Evolutionary conservation across 2,888 invertebrate species (phyloP).

Genomic region (Melanchra persicariae): DNA sequence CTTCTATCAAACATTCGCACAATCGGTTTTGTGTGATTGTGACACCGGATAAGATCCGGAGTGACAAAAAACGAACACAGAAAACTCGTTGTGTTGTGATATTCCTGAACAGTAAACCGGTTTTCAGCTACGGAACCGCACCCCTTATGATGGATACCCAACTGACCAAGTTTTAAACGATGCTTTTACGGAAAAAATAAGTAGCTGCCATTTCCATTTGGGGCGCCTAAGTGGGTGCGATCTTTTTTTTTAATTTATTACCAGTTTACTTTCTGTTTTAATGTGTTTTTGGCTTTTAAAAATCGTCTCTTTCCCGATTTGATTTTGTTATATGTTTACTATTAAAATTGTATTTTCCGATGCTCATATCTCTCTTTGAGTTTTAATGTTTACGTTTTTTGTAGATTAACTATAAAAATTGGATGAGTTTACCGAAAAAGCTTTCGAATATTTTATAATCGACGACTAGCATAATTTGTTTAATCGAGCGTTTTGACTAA

Average conservation of each 20-base stretch:
- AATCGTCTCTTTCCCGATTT: constrained; percentile 71
- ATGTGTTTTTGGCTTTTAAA: constrained; percentile 81
- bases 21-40: too few species aligned
- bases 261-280: constrained; percentile 77
- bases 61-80: not conserved
- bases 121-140: constrained; percentile 58
- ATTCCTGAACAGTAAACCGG: constrained; percentile 15
- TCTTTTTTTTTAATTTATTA: constrained; percentile 81
- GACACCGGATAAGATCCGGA: not conserved
- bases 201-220: constrained; percentile 82
- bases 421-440: constrained; percentile 33
- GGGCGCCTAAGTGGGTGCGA: constrained; percentile 81
- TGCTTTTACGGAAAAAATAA: constrained; percentile 85
- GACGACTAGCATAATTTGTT: constrained; percentile 1
- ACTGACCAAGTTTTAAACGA: constrained; percentile 83
- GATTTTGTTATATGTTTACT: constrained; percentile 65
- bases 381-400: constrained; percentile 46
- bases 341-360: constrained; percentile 62
- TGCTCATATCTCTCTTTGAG: constrained; percentile 54
- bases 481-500: not conserved
- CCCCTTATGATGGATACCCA: constrained; percentile 50
- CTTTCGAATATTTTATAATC: constrained; percentile 14
- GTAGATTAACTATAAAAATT: constrained; percentile 35
- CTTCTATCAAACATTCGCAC: too few species aligned
- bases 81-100: constrained; percentile 10